A percentile compares a stretch with the other conserved stretches of the same genome.
Evolutionary conservation across 2,797 vertebrate species (phyloP).

Genomic region (Eulemur rubriventer): DNA sequence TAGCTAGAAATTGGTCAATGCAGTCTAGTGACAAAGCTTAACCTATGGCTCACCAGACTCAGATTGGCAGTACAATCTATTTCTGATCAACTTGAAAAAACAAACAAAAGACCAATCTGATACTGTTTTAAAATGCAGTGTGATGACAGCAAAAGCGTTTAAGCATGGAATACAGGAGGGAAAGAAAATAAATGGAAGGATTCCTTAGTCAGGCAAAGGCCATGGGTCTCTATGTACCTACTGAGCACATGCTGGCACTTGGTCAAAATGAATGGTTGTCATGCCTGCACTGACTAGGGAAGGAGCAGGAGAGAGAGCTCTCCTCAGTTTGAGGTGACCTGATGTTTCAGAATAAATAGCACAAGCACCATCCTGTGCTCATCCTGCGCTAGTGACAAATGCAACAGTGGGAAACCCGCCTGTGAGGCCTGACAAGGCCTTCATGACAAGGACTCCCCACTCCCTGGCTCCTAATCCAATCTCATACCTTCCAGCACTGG

Average conservation of each 20-base stretch:
- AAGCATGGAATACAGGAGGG: background rate
- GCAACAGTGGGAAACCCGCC: background rate
- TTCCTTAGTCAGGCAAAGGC: background rate
- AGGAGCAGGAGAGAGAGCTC: background rate
- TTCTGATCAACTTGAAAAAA: background rate
- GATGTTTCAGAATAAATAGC: background rate
- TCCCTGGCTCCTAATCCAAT: background rate
- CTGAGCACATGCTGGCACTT: background rate
- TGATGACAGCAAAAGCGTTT: background rate
- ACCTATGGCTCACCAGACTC: background rate
- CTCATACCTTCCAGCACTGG: slow-evolving; percentile 89
- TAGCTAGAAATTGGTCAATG: background rate
- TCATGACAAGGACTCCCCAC: background rate
- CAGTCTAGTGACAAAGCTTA: background rate
- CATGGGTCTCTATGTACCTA: background rate
- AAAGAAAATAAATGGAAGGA: background rate
- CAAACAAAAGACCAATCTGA: background rate
- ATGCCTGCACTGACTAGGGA: background rate
- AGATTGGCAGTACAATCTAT: background rate
- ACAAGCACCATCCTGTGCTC: background rate
- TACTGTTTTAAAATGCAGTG: background rate
- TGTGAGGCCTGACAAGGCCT: background rate
- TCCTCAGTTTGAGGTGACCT: background rate
- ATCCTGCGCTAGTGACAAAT: background rate
- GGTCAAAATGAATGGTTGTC: background rate